A percentile compares a stretch with the other conserved stretches of the same genome.
phyloP scores from a whole-genome alignment of 2,797 vertebrate genomes.

The Lithobates sylvaticus region DNA sequence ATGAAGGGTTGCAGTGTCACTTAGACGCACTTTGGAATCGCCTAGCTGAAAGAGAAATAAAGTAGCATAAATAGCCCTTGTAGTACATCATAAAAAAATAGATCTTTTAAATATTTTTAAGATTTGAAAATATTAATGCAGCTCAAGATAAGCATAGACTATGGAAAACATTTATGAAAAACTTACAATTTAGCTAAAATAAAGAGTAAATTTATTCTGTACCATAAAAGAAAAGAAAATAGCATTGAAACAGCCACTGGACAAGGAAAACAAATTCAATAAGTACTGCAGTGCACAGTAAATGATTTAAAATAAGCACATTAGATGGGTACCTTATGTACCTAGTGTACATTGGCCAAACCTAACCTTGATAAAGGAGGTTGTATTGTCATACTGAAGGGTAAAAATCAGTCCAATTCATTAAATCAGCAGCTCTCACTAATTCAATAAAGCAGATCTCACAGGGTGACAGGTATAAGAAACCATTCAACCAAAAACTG shows the following conservation, averaged over 20 bases:
- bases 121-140: no score
- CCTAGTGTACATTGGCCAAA: neutral
- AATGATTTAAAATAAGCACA: neutral
- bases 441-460: neutral
- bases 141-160: no score
- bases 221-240: neutral
- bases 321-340: neutral
- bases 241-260: neutral
- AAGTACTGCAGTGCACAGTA: neutral
- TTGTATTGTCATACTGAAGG: neutral
- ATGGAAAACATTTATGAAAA: neutral
- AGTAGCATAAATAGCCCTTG: no score
- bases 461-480: neutral
- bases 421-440: neutral
- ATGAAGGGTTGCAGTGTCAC: slow-evolving; percentile 5
- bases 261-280: no score
- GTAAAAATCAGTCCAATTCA: neutral
- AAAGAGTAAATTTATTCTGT: neutral
- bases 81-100: neutral
- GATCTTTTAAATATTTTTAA: no score
- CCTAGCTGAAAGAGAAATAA: neutral
- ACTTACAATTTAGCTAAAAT: neutral
- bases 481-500: neutral
- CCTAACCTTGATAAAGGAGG: neutral
- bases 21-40: neutral